These are phyloP conservation scores for Metopolophium dirhodum DNA, from an alignment of 1,140 invertebrate genomes.

Conservation along the genomic window DNA sequence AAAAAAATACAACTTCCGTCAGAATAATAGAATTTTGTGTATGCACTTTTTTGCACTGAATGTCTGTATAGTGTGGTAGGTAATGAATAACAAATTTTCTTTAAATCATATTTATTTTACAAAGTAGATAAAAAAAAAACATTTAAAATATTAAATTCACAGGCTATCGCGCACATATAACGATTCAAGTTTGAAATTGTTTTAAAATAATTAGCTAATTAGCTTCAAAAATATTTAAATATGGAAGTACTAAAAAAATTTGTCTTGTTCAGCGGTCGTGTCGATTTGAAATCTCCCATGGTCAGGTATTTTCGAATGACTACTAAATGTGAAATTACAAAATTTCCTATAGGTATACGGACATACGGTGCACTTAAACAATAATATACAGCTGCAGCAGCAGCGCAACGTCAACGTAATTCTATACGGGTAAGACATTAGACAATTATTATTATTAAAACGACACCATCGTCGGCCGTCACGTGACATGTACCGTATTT, in stretches of 20 bases:
- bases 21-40: background rate
- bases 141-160: background rate
- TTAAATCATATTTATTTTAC: too few species aligned
- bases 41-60: too few species aligned
- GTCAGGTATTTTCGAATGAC: background rate
- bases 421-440: background rate
- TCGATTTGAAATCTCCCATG: background rate
- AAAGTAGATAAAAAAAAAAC: too few species aligned
- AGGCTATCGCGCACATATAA: background rate
- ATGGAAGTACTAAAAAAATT: background rate
- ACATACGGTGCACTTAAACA: background rate
- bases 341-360: background rate
- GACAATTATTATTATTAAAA: constrained; percentile 18
- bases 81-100: too few species aligned
- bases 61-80: too few species aligned
- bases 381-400: background rate
- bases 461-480: background rate
- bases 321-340: background rate
- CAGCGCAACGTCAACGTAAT: background rate
- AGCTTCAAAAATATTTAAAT: background rate
- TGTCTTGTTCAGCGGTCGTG: background rate
- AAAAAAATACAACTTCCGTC: background rate
- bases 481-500: background rate
- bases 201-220: background rate
- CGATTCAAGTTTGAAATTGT: background rate